Evolutionary conservation across 2,113 vertebrate species (phyloP).

Genomic region (Stigmatopora nigra): DNA sequence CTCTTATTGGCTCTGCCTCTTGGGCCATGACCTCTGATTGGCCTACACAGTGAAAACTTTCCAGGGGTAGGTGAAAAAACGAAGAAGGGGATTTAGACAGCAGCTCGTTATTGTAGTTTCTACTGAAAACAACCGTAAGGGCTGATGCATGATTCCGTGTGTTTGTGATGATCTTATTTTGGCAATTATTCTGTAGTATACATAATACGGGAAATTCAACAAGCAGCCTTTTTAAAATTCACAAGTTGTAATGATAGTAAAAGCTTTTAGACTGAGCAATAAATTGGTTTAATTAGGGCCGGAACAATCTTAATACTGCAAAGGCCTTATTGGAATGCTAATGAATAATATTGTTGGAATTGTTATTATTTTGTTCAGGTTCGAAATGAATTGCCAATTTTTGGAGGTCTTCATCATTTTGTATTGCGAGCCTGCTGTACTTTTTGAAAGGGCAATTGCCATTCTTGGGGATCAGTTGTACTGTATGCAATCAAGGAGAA

Average conservation of each 20-base stretch:
- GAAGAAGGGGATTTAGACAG: slow-evolving; percentile 29
- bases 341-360: too few species aligned
- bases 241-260: slow-evolving; percentile 31
- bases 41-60: slow-evolving; percentile 32
- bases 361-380: too few species aligned
- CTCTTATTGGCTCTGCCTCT: slow-evolving; percentile 32
- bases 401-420: too few species aligned
- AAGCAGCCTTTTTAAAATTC: slow-evolving; percentile 38
- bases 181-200: slow-evolving; percentile 19
- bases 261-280: slow-evolving; percentile 21
- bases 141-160: slow-evolving; percentile 40
- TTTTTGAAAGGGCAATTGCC: slow-evolving; percentile 15
- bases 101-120: slow-evolving; percentile 55
- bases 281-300: not conserved
- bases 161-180: slow-evolving; percentile 17
- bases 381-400: too few species aligned
- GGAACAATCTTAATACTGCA: too few species aligned
- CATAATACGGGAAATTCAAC: slow-evolving; percentile 24
- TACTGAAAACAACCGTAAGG: slow-evolving; percentile 53
- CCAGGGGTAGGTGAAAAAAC: slow-evolving; percentile 23
- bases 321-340: too few species aligned
- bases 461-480: slow-evolving; percentile 32
- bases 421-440: too few species aligned
- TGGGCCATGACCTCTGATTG: slow-evolving; percentile 33
- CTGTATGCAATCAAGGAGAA: slow-evolving; percentile 44